Evolutionary conservation across 2,113 vertebrate genomes (phyloP).

Genomic region (Emydura subglobosa): DNA sequence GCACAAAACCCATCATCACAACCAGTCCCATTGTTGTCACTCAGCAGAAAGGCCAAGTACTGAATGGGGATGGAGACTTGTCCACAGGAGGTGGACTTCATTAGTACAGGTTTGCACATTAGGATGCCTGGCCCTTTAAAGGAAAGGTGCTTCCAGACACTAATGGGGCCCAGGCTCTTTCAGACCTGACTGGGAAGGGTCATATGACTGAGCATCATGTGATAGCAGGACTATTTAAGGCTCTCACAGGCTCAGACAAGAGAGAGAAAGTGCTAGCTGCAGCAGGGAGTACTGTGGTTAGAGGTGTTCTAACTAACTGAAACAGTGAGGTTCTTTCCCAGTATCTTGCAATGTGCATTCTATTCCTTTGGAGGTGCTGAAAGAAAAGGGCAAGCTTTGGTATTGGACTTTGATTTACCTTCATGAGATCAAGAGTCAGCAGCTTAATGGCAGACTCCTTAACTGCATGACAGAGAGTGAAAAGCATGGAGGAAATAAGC

Average conservation of each 20-base stretch:
- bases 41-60: background rate
- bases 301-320: too few species aligned
- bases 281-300: too few species aligned
- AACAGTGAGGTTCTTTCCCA: too few species aligned
- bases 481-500: slow-evolving; percentile 4
- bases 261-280: background rate
- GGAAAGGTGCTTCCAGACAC: background rate
- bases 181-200: background rate
- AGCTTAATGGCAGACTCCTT: background rate
- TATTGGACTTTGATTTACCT: background rate
- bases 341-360: slow-evolving; percentile 23
- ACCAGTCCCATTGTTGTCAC: background rate
- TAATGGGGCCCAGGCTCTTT: background rate
- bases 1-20: background rate
- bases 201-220: background rate
- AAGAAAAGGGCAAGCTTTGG: background rate
- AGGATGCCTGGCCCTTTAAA: background rate
- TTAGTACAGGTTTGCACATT: background rate
- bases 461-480: background rate
- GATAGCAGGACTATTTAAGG: background rate
- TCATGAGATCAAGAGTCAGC: background rate
- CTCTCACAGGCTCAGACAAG: background rate
- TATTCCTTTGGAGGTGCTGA: background rate
- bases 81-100: background rate
- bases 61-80: background rate